Conservation (phyloP, 2,113 vertebrate genomes). For the Callochromis pleurospilus region DNA sequence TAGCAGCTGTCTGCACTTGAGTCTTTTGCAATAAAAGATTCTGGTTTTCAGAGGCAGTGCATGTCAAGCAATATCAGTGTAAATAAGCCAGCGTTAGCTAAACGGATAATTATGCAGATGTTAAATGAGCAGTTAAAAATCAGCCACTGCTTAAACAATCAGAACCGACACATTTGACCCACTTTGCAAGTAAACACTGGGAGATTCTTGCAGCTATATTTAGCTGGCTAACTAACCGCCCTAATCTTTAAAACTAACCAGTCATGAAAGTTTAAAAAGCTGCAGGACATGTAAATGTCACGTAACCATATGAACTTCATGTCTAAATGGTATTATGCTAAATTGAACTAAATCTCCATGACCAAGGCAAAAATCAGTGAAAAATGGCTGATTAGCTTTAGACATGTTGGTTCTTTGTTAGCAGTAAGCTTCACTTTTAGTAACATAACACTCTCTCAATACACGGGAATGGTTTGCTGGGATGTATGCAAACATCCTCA, state of each 20-base stretch:
- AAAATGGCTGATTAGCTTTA: fast-evolving
- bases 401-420: background rate
- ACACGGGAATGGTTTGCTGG: background rate
- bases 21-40: background rate
- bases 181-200: background rate
- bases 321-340: fast-evolving
- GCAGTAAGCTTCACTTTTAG: background rate
- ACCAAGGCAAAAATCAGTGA: fast-evolving
- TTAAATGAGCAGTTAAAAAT: background rate
- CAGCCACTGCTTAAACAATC: background rate
- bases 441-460: background rate
- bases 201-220: background rate
- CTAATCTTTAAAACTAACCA: background rate
- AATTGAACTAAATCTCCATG: background rate
- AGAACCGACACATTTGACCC: background rate
- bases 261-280: background rate
- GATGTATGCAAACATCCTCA: background rate
- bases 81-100: background rate
- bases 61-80: background rate
- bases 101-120: background rate
- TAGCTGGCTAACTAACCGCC: background rate
- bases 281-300: background rate
- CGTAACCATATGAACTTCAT: background rate
- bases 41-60: background rate
- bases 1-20: background rate